These are phyloP conservation scores for Lycocerus yunnanus DNA, from an alignment of 2,888 invertebrate genomes.

Conservation along the genomic window DNA sequence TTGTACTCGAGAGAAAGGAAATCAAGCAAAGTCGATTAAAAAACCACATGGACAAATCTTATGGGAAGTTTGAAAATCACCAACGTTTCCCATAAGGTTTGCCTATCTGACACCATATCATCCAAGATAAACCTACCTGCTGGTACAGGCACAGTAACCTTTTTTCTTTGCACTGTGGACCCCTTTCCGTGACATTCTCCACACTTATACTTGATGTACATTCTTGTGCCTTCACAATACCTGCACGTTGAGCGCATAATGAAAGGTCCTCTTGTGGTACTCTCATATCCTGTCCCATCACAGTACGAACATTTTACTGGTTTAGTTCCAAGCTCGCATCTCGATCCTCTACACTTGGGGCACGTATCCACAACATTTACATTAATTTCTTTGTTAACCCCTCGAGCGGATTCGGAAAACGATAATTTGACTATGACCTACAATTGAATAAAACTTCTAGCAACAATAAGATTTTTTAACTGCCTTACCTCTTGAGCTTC, in stretches of 20 bases:
- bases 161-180: constrained; percentile 81
- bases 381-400: constrained; percentile 90
- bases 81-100: too few species aligned
- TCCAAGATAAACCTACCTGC: constrained; percentile 66
- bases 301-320: constrained; percentile 88
- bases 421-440: constrained; percentile 85
- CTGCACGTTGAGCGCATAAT: constrained; percentile 96
- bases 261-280: constrained; percentile 83
- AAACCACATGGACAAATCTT: too few species aligned
- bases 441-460: constrained; percentile 30
- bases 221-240: constrained; percentile 83
- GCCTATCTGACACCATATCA: too few species aligned
- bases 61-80: too few species aligned
- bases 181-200: constrained; percentile 91
- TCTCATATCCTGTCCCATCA: constrained; percentile 96
- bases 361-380: constrained; percentile 94
- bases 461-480: not conserved
- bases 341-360: constrained; percentile 81
- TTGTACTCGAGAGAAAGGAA: too few species aligned
- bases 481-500: constrained; percentile 82
- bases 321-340: constrained; percentile 91
- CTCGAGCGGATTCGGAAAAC: constrained; percentile 94
- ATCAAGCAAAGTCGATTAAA: too few species aligned
- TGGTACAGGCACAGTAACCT: constrained; percentile 91
- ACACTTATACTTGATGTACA: constrained; percentile 90